Conservation (phyloP, 2,797 vertebrate species). For the Salarias fasciatus region DNA sequence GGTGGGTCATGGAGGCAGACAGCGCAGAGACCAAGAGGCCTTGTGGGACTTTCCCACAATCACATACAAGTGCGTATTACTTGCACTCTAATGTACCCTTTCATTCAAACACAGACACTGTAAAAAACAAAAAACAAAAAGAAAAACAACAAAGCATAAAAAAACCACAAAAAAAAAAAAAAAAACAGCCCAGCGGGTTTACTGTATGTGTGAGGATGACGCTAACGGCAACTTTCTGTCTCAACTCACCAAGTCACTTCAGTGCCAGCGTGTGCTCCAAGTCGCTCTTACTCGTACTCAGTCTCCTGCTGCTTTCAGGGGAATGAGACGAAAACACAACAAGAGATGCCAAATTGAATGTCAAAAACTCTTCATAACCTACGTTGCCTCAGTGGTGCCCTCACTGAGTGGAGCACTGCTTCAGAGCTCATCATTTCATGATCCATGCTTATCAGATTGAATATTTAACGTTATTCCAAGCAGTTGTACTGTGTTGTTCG, state of each 20-base stretch:
- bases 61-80: slow-evolving; percentile 73
- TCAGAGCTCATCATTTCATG: no score
- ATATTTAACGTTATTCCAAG: no score
- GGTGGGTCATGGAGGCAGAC: slow-evolving; percentile 79
- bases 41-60: slow-evolving; percentile 79
- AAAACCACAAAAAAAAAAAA: no score
- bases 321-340: not conserved
- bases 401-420: no score
- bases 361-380: slow-evolving; percentile 1
- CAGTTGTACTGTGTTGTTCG: no score
- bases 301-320: not conserved
- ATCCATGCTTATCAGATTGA: no score
- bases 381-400: no score
- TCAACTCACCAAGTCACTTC: slow-evolving; percentile 28
- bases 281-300: slow-evolving; percentile 21
- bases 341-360: slow-evolving; percentile 4
- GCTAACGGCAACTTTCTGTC: slow-evolving; percentile 44
- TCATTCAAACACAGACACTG: slow-evolving; percentile 47
- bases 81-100: slow-evolving; percentile 68
- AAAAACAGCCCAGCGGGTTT: slow-evolving; percentile 31
- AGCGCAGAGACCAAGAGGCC: slow-evolving; percentile 64
- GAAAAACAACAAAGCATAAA: not conserved
- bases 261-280: slow-evolving; percentile 29
- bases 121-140: slow-evolving; percentile 6
- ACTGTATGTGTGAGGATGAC: slow-evolving; percentile 46